Evolutionary conservation across 2,888 invertebrate species (phyloP).

Genomic region (Trichogramma evanescens): DNA sequence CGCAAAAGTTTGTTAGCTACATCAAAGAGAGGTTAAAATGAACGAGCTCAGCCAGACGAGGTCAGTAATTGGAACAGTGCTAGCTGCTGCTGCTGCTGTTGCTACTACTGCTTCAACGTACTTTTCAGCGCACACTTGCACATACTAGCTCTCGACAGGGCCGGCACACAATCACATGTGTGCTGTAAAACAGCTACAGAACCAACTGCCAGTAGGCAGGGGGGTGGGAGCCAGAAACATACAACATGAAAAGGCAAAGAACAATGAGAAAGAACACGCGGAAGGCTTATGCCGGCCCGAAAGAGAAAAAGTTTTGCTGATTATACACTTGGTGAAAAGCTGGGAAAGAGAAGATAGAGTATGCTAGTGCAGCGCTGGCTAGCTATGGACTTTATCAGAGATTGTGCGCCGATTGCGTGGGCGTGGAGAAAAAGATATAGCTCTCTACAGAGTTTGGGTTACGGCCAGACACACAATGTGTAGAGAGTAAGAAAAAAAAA

Average conservation of each 20-base stretch:
- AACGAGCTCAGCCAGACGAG: conserved; percentile 11
- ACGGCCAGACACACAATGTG: background rate
- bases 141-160: background rate
- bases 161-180: background rate
- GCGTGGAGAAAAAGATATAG: background rate
- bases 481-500: background rate
- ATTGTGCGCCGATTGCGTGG: conserved; percentile 14
- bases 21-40: conserved; percentile 1
- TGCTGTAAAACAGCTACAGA: background rate
- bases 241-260: background rate
- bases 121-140: background rate
- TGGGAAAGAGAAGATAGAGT: too few species aligned
- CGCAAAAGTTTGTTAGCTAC: conserved; percentile 14
- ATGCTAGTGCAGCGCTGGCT: background rate
- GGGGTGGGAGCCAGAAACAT: too few species aligned
- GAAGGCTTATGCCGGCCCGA: background rate
- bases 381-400: conserved; percentile 5
- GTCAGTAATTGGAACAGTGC: conserved; percentile 14
- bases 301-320: conserved; percentile 15
- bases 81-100: background rate
- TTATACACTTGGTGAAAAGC: conserved; percentile 7
- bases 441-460: background rate
- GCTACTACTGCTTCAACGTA: background rate
- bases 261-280: background rate
- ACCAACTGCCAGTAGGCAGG: too few species aligned